Base-by-base conservation (phyloP, 1,140 invertebrate species). In the Bombus pascuorum region DNA sequence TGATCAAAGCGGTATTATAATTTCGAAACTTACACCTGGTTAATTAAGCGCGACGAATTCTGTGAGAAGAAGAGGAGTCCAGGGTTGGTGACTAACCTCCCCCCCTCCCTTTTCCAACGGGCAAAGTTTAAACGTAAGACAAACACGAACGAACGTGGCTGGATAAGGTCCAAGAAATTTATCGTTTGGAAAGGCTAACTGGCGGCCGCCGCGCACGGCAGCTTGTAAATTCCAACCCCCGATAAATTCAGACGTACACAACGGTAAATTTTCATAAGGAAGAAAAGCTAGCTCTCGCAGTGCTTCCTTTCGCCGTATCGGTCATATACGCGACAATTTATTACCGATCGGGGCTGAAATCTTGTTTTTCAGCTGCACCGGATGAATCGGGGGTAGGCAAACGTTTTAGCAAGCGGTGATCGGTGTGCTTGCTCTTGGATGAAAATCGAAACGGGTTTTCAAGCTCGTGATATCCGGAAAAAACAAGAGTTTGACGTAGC, bases 111-210 rank as follows among this genome's bases (percentile, higher is more conserved):
- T 0, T 28, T 39, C 13, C 9, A 32, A 53, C 28, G 44, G 71
- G 25, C 32, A 62, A 83, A 44, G 65, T 81, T 88, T 70, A 87
- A 87, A 88, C 75, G 84, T 85, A 87, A 91, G 90, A 91, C 89
- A 90, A 91, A 89, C 87, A 87, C 81, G 85, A 79, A 89, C 82
- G 88, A 91, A 88, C 87, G 79, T 65, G 70, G 87, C 90, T 91
- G 90, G 90, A 91, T 90, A 85, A 87, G 72, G 84, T 89, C 90
- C 90, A 91, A 90, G 87, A 85, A 91, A 91, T 91, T 90, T 91
- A 91, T 91, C 87, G 89, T 87, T 87, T n/a, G 87, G 87, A 91
- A 90, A 68, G 82, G 71, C 65, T 83, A 68, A 72, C 81, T 47
- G 83, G 62, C 72, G 74, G 37, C 76, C 57, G 37, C 12, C 12